A percentile compares a stretch with the other conserved stretches of the same genome.
Evolutionary conservation across 2,888 invertebrate genomes (phyloP).

Genomic region (Palloptera scutellata): DNA sequence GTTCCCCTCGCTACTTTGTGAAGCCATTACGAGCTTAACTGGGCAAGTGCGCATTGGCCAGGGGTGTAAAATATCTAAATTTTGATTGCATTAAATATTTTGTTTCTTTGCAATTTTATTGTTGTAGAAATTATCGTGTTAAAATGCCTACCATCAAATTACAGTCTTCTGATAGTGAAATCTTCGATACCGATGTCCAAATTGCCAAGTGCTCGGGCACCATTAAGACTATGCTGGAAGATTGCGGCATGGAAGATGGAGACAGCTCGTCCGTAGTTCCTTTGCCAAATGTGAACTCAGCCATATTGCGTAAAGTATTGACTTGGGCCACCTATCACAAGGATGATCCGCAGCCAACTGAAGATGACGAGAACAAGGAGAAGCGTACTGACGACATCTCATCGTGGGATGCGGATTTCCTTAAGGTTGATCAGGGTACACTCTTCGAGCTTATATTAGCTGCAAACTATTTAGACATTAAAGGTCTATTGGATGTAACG

Average conservation of each 20-base stretch:
- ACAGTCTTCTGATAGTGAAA: conserved; percentile 94
- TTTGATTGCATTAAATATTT: too few species aligned
- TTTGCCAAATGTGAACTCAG: conserved; percentile 95
- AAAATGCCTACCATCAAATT: conserved; percentile 94
- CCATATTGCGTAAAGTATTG: conserved; percentile 92
- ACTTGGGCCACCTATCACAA: conserved; percentile 94
- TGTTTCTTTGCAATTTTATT: conserved; percentile 28
- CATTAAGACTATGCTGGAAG: conserved; percentile 98
- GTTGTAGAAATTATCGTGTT: conserved; percentile 36
- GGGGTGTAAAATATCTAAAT: too few species aligned
- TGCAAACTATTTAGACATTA: conserved; percentile 96
- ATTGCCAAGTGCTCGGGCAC: conserved; percentile 98
- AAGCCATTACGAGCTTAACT: too few species aligned
- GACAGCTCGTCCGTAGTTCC: conserved; percentile 96
- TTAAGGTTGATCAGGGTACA: conserved; percentile 98
- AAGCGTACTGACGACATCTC: conserved; percentile 99
- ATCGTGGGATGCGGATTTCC: conserved; percentile 98
- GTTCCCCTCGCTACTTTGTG: too few species aligned
- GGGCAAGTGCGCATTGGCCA: too few species aligned
- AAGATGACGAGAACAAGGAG: conserved; percentile 97
- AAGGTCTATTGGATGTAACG: conserved; percentile 94
- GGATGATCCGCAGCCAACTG: conserved; percentile 94
- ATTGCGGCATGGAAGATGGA: conserved; percentile 87
- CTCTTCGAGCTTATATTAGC: conserved; percentile 95
- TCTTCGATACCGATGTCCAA: conserved; percentile 95